phyloP scores from a whole-genome alignment of 2,797 vertebrate genomes.

The Macropus fuliginosus region DNA sequence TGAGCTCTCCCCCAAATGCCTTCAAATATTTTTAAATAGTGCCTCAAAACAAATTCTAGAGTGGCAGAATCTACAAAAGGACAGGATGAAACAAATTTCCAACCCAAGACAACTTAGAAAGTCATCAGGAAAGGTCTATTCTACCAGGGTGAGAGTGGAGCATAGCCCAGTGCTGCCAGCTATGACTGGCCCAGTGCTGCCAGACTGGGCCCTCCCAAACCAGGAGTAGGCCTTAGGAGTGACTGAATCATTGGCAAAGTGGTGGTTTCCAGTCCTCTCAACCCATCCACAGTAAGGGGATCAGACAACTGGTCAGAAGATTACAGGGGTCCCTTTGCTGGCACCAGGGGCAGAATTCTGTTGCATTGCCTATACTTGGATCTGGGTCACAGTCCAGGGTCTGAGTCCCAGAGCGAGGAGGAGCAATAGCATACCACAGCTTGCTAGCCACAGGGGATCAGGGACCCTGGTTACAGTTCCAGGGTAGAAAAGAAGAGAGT shows the following conservation, averaged over 20 bases:
- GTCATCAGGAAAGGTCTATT: neutral
- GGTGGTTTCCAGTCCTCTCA: neutral
- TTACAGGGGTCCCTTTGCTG: neutral
- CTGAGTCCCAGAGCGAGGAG: neutral
- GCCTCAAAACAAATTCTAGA: neutral
- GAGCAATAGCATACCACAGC: neutral
- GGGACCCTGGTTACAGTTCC: neutral
- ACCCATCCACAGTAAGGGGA: neutral
- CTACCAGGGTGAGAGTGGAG: neutral
- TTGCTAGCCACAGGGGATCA: neutral
- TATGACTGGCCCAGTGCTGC: neutral
- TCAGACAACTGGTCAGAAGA: neutral
- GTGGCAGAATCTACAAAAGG: neutral
- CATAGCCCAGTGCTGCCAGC: neutral
- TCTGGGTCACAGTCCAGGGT: no score
- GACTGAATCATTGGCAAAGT: neutral
- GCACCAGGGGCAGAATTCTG: neutral
- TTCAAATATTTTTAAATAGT: no score
- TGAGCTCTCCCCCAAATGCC: neutral
- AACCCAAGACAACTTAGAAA: neutral
- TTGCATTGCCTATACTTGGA: neutral
- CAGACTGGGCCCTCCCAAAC: neutral
- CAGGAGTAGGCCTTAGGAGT: neutral
- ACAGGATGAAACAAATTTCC: neutral
- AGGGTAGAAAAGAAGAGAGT: neutral